phyloP scores from a whole-genome alignment of 1,140 invertebrate species.

The Phenacoccus solenopsis region DNA sequence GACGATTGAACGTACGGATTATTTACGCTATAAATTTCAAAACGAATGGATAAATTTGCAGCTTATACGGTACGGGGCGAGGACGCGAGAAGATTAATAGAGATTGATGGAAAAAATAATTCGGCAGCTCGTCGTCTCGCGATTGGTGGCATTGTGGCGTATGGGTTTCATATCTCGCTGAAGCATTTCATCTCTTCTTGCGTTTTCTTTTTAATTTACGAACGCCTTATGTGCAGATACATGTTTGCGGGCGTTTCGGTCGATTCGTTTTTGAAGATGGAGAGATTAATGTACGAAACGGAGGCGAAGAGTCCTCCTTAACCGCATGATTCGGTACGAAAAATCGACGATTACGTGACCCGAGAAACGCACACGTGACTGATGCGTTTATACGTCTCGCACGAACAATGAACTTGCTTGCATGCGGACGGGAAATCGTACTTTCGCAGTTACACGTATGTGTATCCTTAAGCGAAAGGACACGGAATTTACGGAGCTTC shows the following conservation, averaged over 20 bases:
- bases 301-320: background rate
- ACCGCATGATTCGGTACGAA: background rate
- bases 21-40: background rate
- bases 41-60: background rate
- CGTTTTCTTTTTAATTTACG: no score
- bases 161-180: no score
- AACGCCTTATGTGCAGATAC: no score
- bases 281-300: background rate
- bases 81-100: background rate
- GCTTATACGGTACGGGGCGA: background rate
- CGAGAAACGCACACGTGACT: background rate
- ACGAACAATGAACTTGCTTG: background rate
- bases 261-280: background rate
- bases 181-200: no score
- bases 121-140: background rate
- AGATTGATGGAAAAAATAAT: conserved; percentile 3
- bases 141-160: no score
- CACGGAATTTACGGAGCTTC: no score
- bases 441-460: background rate
- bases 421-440: background rate
- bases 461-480: no score
- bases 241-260: no score
- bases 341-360: background rate
- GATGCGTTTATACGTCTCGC: background rate
- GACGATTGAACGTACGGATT: background rate